These are phyloP conservation scores for Thunnus thynnus DNA, from an alignment of 2,113 vertebrate species.

Conservation along the genomic window DNA sequence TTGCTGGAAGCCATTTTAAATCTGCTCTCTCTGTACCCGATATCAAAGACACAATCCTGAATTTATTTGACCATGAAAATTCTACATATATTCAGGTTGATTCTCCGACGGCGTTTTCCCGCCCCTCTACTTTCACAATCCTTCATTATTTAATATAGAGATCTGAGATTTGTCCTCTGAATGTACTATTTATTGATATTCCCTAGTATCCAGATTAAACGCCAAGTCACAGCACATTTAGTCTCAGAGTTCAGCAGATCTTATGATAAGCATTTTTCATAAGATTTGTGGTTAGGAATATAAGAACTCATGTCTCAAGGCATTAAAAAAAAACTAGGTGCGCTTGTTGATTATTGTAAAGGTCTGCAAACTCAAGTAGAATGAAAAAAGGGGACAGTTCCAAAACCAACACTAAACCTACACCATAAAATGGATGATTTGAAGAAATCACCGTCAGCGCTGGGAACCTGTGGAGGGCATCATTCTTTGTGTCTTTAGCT, in stretches of 20 bases:
- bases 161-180: background rate
- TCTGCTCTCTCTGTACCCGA: slow-evolving; percentile 27
- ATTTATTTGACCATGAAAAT: slow-evolving; percentile 63
- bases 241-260: too few species aligned
- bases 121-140: background rate
- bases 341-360: background rate
- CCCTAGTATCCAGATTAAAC: background rate
- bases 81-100: slow-evolving; percentile 25
- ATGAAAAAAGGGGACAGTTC: background rate
- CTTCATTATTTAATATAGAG: slow-evolving; percentile 9
- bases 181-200: background rate
- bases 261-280: background rate
- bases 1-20: slow-evolving; percentile 64
- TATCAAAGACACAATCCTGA: slow-evolving; percentile 66
- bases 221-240: background rate
- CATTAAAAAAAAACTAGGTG: background rate
- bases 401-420: background rate
- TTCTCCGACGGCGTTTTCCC: background rate
- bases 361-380: background rate
- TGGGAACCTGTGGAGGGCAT: too few species aligned
- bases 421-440: too few species aligned
- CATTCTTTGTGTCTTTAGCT: background rate
- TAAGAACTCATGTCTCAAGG: background rate
- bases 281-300: background rate
- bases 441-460: too few species aligned